Evolutionary conservation across 2,113 vertebrate species (phyloP), one percentile per base, ranked within the genome.

Genomic region (Forbesichthys agassizii): DNA sequence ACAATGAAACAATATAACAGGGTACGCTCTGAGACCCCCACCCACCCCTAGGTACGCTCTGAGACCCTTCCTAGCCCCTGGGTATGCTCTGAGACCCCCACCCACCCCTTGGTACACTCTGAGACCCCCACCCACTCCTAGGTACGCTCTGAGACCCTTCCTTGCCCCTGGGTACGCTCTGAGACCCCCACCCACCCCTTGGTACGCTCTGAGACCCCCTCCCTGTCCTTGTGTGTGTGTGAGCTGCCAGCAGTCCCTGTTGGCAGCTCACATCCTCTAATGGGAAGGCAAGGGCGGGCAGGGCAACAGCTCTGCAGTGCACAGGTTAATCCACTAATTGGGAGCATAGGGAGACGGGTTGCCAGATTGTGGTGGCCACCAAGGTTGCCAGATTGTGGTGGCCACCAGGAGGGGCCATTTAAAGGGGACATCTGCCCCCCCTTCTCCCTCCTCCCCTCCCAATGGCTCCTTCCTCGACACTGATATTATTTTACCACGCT

Each of bases 361-460:
- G 89, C 90, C 92, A 92, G 89, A 86, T 83, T 90, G 88, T 82
- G 84, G 86, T 87, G 87, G 88, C 86, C 84, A 90, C 88, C 91
- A 93, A 89, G 74, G 64, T 85, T 90, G 89, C 90, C 92, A 92
- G 89, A 86, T 83, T 90, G 88, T 82, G 84, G 86, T 87, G 87
- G 88, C 86, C 85, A 90, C 88, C 91, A 93, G 90, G 73, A 89
- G 89, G 89, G 85, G 82, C 82, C 83, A 69, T 93, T 93, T 90
- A 92, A 86, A 77, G 82, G 80, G 84, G 90, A 92, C 92, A 93
- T 93, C 92, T 93, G 92, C 88, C 91, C 85, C 85, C 81, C 88
- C 80, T 84, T 82, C 81, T 75, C 69, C 87, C 82, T 83, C 83
- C 68, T 84, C 86, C 86, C 77, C 81, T 79, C 16, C 54, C 13